Percentiles rank a stretch among this genome's conserved stretches.
phyloP scores from a whole-genome alignment of 2,113 vertebrate genomes.

The Oryzias melastigma region DNA sequence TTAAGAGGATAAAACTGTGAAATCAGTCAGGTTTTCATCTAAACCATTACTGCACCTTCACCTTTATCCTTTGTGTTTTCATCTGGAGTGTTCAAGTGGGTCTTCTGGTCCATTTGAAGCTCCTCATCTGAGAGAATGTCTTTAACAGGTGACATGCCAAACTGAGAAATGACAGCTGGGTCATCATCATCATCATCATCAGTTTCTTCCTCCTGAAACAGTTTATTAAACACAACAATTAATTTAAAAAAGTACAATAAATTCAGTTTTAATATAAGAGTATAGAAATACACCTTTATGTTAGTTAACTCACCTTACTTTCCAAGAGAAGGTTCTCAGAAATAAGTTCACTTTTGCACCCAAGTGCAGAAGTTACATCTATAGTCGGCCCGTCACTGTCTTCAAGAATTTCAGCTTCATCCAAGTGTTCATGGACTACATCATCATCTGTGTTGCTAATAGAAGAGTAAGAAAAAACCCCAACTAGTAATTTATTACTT shows the following conservation, averaged over 20 bases:
- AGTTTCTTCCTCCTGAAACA: constrained; percentile 26
- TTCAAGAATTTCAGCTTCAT: constrained; percentile 7
- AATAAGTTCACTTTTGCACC: neutral
- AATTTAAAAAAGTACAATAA: neutral
- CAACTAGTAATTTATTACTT: neutral
- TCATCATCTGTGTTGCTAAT: neutral
- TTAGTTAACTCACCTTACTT: constrained; percentile 35
- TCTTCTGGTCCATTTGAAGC: constrained; percentile 1
- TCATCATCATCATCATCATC: constrained; percentile 14
- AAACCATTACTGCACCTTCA: constrained; percentile 48
- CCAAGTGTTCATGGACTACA: neutral
- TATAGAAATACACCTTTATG: neutral
- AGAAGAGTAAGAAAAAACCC: neutral
- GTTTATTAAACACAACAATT: neutral
- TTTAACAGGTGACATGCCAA: constrained; percentile 9
- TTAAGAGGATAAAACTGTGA: too few species aligned
- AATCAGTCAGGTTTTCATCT: neutral
- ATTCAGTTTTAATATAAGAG: neutral
- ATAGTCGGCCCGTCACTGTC: neutral
- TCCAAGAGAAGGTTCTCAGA: neutral
- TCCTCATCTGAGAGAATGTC: constrained; percentile 22
- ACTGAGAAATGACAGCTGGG: neutral
- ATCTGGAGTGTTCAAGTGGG: constrained; percentile 11
- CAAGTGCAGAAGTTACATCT: neutral
- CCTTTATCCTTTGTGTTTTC: constrained; percentile 41